Evolutionary conservation across 1,140 invertebrate genomes (phyloP), one percentile per base, ranked within the genome.

Genomic region (Drosophila guanche): DNA sequence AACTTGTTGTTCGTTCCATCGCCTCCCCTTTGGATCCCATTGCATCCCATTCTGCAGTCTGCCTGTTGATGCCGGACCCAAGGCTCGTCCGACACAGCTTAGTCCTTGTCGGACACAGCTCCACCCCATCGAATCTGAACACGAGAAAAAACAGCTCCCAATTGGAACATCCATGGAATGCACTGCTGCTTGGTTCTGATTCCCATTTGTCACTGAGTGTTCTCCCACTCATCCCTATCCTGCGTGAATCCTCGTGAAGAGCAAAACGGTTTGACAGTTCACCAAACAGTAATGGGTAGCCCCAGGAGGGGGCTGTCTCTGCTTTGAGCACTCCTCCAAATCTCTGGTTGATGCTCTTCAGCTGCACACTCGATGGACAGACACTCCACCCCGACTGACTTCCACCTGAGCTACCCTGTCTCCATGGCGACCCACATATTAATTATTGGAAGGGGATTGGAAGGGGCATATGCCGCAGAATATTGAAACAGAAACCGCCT

Each of bases 401-500:
- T 10, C 33, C 25, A 8, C 1, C 61, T 16, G 23, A 12, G 14
- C 7, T 33, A 0, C 4, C 3, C 16, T 45, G 57, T 57, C 53
- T 47, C 65, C 58, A 68, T 41, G 58, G 58, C n/a, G 51, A 68
- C 65, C 25, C 51, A 41, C 40, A 45, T 70, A 70, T 58, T 58
- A 69, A 70, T 68, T 58, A 70, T 66, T 23, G 27, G 33, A 12
- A 3, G 7, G 8, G 29, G 8, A 70, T 65, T 23, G 27, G 33
- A 12, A 3, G 7, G 8, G 29, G 8, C 16, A 20, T 20, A 3
- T 33, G 29, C 7, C 48, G 27, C 48, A 45, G 40, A 48, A 63
- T 42, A 68, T 62, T 48, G 68, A 56, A 73, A 73, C 67, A 47
- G 58, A 73, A 63, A 37, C 58, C n/a, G n/a, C 70, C 47, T 22